These are phyloP conservation scores for Mycalesis mineus DNA, from an alignment of 2,888 invertebrate species.

Conservation along the genomic window DNA sequence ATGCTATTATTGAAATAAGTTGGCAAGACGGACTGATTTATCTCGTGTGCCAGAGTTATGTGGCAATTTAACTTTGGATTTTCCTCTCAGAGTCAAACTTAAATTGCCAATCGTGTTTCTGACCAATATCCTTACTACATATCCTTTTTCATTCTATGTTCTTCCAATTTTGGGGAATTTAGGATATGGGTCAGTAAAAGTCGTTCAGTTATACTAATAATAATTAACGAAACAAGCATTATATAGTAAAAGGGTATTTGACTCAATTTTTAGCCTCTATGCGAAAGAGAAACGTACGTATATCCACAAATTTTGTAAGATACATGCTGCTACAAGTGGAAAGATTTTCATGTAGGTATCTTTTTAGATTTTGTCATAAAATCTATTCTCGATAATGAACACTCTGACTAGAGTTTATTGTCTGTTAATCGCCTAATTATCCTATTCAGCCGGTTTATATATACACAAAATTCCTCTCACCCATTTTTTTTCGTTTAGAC, in stretches of 20 bases:
- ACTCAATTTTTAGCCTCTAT: no score
- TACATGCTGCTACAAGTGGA: no score
- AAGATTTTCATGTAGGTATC: no score
- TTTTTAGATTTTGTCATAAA: not conserved
- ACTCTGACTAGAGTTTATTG: not conserved
- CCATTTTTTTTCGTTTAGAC: conserved; percentile 5
- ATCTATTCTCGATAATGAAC: not conserved
- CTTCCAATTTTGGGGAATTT: no score
- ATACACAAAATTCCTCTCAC: not conserved
- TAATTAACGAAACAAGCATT: no score
- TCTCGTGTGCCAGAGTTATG: conserved; percentile 12
- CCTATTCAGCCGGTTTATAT: not conserved
- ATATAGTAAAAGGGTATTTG: no score
- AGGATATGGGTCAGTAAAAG: no score
- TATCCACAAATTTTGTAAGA: no score
- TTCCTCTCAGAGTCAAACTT: conserved; percentile 2
- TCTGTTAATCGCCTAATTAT: not conserved
- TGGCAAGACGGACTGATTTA: conserved; percentile 19
- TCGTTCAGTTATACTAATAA: no score
- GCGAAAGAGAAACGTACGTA: no score
- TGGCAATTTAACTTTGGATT: conserved; percentile 14
- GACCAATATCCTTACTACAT: not conserved
- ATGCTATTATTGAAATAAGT: conserved; percentile 26
- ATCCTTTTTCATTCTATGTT: no score
- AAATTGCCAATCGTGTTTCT: conserved; percentile 7